Percentiles rank a stretch among this genome's conserved stretches.
phyloP scores from a whole-genome alignment of 2,888 invertebrate genomes.

The Hipparchia sbordonii region DNA sequence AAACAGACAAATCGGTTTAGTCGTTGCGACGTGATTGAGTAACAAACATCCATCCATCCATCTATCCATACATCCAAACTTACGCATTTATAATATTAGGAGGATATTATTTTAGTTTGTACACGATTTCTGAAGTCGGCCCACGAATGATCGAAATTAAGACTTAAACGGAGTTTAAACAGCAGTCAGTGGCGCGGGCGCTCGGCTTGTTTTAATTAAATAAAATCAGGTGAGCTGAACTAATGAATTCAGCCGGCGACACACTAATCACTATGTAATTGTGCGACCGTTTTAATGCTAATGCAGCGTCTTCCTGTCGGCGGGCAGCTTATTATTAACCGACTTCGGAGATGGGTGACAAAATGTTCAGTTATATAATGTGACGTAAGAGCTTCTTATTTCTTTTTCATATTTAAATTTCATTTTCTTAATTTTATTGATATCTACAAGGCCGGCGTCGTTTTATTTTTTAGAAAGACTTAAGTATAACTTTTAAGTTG shows the following conservation, averaged over 20 bases:
- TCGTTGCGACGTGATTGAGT: too few relatives aligned
- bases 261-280: conserved; percentile 77
- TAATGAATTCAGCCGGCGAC: conserved; percentile 81
- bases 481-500: too few relatives aligned
- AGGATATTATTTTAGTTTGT: too few relatives aligned
- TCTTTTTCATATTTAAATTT: too few relatives aligned
- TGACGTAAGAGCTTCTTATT: too few relatives aligned
- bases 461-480: too few relatives aligned
- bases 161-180: conserved; percentile 23
- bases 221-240: conserved; percentile 82
- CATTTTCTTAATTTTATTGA: too few relatives aligned
- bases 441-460: background rate
- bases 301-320: conserved; percentile 53
- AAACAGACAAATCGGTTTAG: too few relatives aligned
- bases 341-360: conserved; percentile 15
- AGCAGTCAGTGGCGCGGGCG: conserved; percentile 26
- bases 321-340: conserved; percentile 36
- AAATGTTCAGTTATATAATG: background rate
- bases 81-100: too few relatives aligned
- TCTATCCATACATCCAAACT: too few relatives aligned
- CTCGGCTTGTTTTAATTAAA: conserved; percentile 67
- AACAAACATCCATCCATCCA: too few relatives aligned
- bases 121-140: too few relatives aligned
- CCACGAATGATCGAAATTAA: conserved; percentile 30
- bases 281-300: conserved; percentile 79